Percentiles rank a stretch among this genome's conserved stretches.
Conservation (phyloP, 2,113 vertebrate genomes). For the Regulus satrapa region DNA sequence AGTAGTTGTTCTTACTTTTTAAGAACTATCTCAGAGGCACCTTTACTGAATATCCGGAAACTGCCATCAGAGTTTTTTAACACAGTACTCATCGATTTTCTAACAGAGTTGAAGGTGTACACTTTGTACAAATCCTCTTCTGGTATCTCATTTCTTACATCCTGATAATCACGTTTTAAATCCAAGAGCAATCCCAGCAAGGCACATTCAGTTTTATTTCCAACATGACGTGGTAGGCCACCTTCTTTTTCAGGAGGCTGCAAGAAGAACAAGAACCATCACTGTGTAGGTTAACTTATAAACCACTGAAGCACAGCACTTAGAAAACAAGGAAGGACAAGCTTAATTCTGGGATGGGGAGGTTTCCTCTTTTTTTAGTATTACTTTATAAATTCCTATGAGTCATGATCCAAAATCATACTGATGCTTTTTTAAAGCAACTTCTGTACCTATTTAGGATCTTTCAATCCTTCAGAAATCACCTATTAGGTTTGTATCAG, state of each 20-base stretch:
- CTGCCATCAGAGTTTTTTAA: constrained; percentile 95
- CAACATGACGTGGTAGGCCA: constrained; percentile 93
- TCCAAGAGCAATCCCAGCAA: constrained; percentile 92
- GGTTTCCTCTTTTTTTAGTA: not conserved
- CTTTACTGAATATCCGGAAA: constrained; percentile 98
- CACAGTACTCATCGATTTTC: constrained; percentile 99
- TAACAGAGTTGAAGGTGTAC: constrained; percentile 98
- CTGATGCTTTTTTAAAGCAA: not conserved
- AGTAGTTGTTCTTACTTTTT: constrained; percentile 87
- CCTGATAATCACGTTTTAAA: constrained; percentile 95
- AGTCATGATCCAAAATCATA: not conserved
- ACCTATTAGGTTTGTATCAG: not conserved
- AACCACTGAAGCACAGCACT: not conserved
- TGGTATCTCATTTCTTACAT: constrained; percentile 93
- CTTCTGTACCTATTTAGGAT: not conserved
- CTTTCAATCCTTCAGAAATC: not conserved
- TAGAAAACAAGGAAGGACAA: not conserved
- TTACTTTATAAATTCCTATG: not conserved
- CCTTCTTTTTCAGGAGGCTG: constrained; percentile 98
- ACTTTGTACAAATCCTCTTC: constrained; percentile 98
- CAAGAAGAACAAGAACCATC: constrained; percentile 31
- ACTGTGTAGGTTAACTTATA: not conserved
- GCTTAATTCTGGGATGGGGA: not conserved
- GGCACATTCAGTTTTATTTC: constrained; percentile 99
- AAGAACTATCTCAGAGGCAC: constrained; percentile 97